phyloP scores from a whole-genome alignment of 2,113 vertebrate genomes.

The Carassius carassius region DNA sequence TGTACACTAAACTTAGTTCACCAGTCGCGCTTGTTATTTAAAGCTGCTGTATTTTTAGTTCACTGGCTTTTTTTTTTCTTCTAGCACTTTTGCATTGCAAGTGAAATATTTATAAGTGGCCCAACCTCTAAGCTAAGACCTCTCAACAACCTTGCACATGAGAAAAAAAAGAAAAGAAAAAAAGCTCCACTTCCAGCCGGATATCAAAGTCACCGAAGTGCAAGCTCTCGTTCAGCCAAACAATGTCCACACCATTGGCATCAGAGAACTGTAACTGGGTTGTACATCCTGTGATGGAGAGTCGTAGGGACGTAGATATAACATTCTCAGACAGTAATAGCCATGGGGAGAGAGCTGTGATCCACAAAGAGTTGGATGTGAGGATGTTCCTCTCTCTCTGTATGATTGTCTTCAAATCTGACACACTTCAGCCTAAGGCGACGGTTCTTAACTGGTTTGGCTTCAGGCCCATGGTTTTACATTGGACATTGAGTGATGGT shows the following conservation, averaged over 20 bases:
- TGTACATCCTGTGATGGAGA: slow-evolving; percentile 62
- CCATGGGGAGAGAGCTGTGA: slow-evolving; percentile 58
- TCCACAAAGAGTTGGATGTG: slow-evolving; percentile 52
- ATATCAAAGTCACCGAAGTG: slow-evolving; percentile 52
- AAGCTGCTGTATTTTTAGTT: slow-evolving; percentile 53
- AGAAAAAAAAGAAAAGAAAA: not conserved
- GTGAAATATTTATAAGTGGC: slow-evolving; percentile 42
- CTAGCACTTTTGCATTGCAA: slow-evolving; percentile 32
- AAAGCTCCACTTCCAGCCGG: slow-evolving; percentile 47
- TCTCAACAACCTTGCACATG: slow-evolving; percentile 50
- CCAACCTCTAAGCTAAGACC: slow-evolving; percentile 44
- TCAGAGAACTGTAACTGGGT: slow-evolving; percentile 40
- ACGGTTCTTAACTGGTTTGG: slow-evolving; percentile 8
- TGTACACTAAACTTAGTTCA: slow-evolving; percentile 39
- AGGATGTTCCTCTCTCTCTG: slow-evolving; percentile 25
- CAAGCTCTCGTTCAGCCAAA: slow-evolving; percentile 58
- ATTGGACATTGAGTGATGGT: slow-evolving; percentile 21
- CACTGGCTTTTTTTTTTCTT: slow-evolving; percentile 11
- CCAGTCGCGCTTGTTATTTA: slow-evolving; percentile 55
- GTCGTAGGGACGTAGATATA: slow-evolving; percentile 55
- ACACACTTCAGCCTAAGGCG: slow-evolving; percentile 31
- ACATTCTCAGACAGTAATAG: slow-evolving; percentile 64
- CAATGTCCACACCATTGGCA: slow-evolving; percentile 56
- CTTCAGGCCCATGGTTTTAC: slow-evolving; percentile 16
- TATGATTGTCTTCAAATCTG: slow-evolving; percentile 41